Evolutionary conservation across 2,888 invertebrate species (phyloP).

Genomic region (Tetragonula carbonaria): DNA sequence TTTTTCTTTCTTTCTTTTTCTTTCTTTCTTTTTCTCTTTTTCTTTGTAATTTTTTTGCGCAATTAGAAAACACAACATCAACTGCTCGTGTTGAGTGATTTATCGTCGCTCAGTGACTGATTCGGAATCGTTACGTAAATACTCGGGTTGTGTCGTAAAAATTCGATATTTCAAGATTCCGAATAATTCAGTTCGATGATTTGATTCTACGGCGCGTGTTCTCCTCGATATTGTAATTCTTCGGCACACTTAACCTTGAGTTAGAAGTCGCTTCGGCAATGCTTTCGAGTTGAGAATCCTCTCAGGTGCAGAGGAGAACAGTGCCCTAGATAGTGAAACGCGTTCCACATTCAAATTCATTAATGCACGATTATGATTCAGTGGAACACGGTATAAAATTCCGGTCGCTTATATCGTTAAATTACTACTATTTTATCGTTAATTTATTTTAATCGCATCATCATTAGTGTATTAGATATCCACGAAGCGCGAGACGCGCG

Average conservation of each 20-base stretch:
- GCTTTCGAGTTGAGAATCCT: not conserved
- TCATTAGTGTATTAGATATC: not conserved
- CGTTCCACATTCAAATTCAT: not conserved
- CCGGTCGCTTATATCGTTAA: not conserved
- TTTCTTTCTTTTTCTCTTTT: too few species aligned
- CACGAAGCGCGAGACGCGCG: not conserved
- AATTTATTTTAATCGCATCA: conserved; percentile 28
- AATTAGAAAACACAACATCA: not conserved
- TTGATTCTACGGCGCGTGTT: not conserved
- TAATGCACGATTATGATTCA: conserved; percentile 3
- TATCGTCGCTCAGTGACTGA: not conserved
- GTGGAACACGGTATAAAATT: not conserved
- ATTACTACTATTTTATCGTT: not conserved
- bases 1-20: too few species aligned
- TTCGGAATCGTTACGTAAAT: not conserved
- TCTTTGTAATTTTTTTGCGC: too few species aligned
- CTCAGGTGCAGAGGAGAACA: too few species aligned
- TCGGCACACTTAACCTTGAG: conserved; percentile 11
- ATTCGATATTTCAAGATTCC: not conserved
- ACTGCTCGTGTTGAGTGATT: not conserved
- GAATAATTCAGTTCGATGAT: not conserved
- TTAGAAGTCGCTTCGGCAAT: not conserved
- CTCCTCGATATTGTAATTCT: not conserved
- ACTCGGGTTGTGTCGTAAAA: not conserved
- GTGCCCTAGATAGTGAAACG: too few species aligned